These are phyloP conservation scores for Sebastes iracundus DNA, from an alignment of 2,797 vertebrate genomes.

Conservation along the genomic window DNA sequence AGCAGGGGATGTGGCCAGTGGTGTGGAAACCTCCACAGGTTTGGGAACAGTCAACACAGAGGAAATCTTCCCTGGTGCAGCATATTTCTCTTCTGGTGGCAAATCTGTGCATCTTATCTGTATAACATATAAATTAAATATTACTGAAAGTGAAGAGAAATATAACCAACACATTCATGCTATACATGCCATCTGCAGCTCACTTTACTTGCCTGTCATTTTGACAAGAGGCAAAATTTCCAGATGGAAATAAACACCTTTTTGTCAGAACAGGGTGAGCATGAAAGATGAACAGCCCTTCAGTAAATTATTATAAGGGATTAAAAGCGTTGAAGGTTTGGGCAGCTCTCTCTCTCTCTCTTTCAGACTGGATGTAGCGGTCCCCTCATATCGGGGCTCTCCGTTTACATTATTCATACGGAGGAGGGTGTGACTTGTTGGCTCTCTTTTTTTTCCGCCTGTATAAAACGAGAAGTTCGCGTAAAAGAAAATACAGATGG, in stretches of 20 bases:
- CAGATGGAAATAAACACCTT: constrained; percentile 22
- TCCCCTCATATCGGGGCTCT: constrained; percentile 78
- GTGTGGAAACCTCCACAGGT: constrained; percentile 52
- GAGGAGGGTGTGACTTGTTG: constrained; percentile 86
- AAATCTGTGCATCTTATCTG: constrained; percentile 18
- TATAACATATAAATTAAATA: neutral
- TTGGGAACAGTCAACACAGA: constrained; percentile 38
- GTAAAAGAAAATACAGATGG: constrained; percentile 81
- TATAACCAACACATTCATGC: neutral
- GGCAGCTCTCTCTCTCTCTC: constrained; percentile 17
- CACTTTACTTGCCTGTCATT: neutral
- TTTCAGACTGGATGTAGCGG: constrained; percentile 56
- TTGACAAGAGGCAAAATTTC: constrained; percentile 12
- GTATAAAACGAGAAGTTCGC: constrained; percentile 89
- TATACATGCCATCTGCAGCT: constrained; percentile 11
- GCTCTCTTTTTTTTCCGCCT: constrained; percentile 76
- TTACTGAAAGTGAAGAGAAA: neutral
- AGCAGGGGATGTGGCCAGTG: constrained; percentile 65
- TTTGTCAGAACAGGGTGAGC: neutral
- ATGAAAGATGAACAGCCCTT: neutral
- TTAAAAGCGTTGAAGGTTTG: constrained; percentile 16
- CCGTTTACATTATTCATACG: constrained; percentile 87
- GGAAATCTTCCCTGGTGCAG: constrained; percentile 1
- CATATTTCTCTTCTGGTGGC: neutral
- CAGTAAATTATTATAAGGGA: constrained; percentile 14